Base-by-base conservation (phyloP, 2,888 invertebrate genomes). In the Helicoverpa assulta region DNA sequence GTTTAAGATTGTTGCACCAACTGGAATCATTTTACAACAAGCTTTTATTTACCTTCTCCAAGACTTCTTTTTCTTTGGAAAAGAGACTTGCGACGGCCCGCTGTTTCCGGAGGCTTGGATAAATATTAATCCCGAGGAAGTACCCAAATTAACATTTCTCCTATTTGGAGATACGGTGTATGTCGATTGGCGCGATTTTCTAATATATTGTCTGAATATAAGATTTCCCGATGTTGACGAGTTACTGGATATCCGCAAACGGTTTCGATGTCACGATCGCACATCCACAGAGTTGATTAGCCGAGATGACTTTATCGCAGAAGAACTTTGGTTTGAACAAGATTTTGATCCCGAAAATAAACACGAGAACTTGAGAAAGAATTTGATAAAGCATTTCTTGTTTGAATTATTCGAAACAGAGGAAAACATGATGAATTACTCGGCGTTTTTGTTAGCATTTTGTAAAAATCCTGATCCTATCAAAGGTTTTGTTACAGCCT, bases 181-280 rank as follows among this genome's bases (percentile, higher is more conserved):
- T 73, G 84, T 97, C 12, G 96, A 97, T 82, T 97, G 97, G 97
- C 96, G 96, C 82, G 97, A 97, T 87, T 97, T 97, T 82, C 90
- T 97, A 14, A 92, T 97, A 76, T 96, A 96, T 83, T 96, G 96
- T 84, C 86, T 97, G 43, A 94, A 96, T 80, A 85, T 97, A 12
- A 90, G 92, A 54, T 96, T 93, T 86, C 97, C 97, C 0, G 95
- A 90, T 0, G 88, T 95, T 43, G 92, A 94, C 2, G 96, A 97
- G 77, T 86, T 97, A 66, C 85, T 97, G 53, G 85, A 92, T 18
- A 77, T 95, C 12, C 95, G 96, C 33, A 90, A 92, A 62, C 87
- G 85, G 7, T 96, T 96, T 71, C 88, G 95, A 43, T 92, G 92
- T 37, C 86, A 89, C 55, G 97, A 97, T 86, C 76, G 79, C 4